Base-by-base conservation (phyloP, 2,888 invertebrate species). In the Pherbina coryleti region DNA sequence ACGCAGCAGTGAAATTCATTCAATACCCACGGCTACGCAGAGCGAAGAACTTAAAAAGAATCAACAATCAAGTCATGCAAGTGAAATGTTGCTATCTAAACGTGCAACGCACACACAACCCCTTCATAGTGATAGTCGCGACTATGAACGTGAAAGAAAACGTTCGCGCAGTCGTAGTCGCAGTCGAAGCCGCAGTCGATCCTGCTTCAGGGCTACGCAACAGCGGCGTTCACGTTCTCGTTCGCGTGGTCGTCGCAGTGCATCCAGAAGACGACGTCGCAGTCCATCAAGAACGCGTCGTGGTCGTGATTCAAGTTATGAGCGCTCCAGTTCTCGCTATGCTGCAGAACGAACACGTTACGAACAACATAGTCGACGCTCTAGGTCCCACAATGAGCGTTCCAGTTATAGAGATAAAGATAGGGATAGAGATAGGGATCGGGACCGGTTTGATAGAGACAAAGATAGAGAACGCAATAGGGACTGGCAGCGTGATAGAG, bases 161-260 rank as follows among this genome's bases (percentile, higher is more conserved):
- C 69, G 44, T 57, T 60, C 57, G 22, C 37, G 71, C 22, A 64
- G 70, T 57, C 76, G 71, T 11, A 77, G 67, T 74, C 57, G 44
- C 28, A 74, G 70, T 44, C 74, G 75, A 0, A 84, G 82, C 51
- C 83, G 84, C 8, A 83, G 82, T 62, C 85, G 87, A 57, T 78
- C 71, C 31, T 60, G 67, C 57, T 60, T 64, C 34, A 84, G 83
- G 28, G 82, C 73, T 17, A 84, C 85, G 2, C 79, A 85, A 60
- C 81, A 80, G 22, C 79, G 79, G 3, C 81, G 82, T 25, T 83
- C 83, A 49, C 82, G 84, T 19, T 84, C 86, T 22, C 83, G 84
- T 5, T 88, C 89, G 0, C 86, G 87, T n/a, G 87, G 84, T 75
- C 83, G 86, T 3, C 86, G 87, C 17, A 89, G 89, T 44, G 83